Evolutionary conservation across 2,888 invertebrate genomes (phyloP), one percentile per base, ranked within the genome.

Genomic region (Tinea pellionella): DNA sequence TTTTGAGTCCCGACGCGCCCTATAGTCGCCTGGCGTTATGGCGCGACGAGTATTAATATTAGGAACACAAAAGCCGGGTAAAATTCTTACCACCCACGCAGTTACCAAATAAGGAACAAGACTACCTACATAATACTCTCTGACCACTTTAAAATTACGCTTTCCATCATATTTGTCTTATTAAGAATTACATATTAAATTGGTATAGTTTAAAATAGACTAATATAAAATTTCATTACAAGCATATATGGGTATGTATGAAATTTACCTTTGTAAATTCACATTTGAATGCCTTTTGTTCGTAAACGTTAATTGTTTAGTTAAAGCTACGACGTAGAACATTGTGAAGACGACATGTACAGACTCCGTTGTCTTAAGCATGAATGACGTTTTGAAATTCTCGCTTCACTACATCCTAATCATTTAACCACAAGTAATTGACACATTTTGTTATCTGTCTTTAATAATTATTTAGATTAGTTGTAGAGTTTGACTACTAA

Each of bases 1-100:
- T 47, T 47, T 47, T 47, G 47, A n/a, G 47, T 9, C 16, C 2
- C n/a, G 47, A 47, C 47, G 47, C 47, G 47, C 47, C 47, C 47
- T 15, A 47, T n/a, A 47, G 47, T 47, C 47, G 47, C 47, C 47
- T 9, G 47, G 47, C 15, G 47, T 47, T 15, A 47, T 47, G 47
- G 47, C 47, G 47, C 47, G 47, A n/a, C 47, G 47, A 7, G 47
- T 47, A 15, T 7, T 42, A 9, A 42, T 42, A 42, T 42, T 42
- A 42, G 42, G 42, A 42, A 12, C 42, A 12, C 42, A 42, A 42
- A 42, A 42, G 42, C 42, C 12, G 42, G 42, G 41, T 41, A 41
- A 16, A 15, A 47, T 47, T 47, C 47, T 47, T 47, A 47, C 47
- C 47, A 16, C 47, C 47, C 47, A 47, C 47, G 47, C 47, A 47